phyloP scores from a whole-genome alignment of 2,113 vertebrate genomes.

The Rhinichthys klamathensis region DNA sequence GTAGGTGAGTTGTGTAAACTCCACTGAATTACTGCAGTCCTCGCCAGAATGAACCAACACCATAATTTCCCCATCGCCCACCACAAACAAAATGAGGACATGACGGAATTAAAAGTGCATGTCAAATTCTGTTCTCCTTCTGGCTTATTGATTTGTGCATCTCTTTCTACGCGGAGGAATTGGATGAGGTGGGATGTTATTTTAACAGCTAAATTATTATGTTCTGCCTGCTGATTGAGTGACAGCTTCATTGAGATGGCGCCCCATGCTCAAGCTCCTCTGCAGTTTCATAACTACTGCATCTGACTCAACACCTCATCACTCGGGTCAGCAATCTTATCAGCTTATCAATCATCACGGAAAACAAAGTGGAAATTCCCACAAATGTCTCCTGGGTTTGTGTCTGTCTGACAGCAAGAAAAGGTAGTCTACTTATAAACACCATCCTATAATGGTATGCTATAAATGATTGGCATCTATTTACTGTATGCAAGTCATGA shows the following conservation, averaged over 20 bases:
- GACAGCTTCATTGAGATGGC: constrained; percentile 43
- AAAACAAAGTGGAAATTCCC: constrained; percentile 16
- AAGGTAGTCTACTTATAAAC: neutral
- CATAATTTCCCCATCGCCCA: constrained; percentile 25
- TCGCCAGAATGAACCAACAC: constrained; percentile 33
- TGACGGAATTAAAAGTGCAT: constrained; percentile 25
- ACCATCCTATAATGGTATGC: neutral
- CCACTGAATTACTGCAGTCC: constrained; percentile 15
- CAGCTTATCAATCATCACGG: constrained; percentile 15
- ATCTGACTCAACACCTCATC: constrained; percentile 16
- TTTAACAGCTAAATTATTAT: constrained; percentile 50
- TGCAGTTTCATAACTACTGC: constrained; percentile 34
- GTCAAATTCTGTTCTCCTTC: constrained; percentile 29
- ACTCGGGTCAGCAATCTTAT: constrained; percentile 13
- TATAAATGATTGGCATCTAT: constrained; percentile 1
- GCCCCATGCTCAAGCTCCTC: constrained; percentile 37
- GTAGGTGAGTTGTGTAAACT: constrained; percentile 46
- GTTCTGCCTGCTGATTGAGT: constrained; percentile 32
- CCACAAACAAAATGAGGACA: constrained; percentile 36
- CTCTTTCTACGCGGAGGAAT: constrained; percentile 1
- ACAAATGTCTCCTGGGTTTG: constrained; percentile 10
- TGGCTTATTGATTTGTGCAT: constrained; percentile 32
- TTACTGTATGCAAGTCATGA: neutral
- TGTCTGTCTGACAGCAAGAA: constrained; percentile 5
- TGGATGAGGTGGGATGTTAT: constrained; percentile 29